A percentile compares a stretch with the other conserved stretches of the same genome.
Conservation (phyloP, 2,797 vertebrate species). For the Tamandua tetradactyla region DNA sequence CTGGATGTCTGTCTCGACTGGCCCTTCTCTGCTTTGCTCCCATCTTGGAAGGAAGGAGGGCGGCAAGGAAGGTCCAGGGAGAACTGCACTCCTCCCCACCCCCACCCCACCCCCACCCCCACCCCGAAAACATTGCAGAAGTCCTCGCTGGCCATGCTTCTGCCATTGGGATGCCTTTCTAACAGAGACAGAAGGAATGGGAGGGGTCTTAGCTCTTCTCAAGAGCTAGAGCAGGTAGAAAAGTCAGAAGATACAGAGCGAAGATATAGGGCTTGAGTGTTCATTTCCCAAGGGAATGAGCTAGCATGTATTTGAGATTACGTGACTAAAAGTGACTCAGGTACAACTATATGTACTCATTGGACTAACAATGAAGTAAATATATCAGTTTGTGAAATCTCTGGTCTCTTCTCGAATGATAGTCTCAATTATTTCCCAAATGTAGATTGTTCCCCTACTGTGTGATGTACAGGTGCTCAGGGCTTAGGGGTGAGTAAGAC, state of each 20-base stretch:
- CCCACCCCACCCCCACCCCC: too few relatives aligned
- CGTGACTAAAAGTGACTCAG: neutral
- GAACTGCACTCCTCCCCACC: neutral
- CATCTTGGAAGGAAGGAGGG: neutral
- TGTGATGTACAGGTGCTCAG: neutral
- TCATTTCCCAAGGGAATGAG: neutral
- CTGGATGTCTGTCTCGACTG: neutral
- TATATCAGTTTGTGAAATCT: neutral
- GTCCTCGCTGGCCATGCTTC: neutral
- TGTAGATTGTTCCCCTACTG: neutral
- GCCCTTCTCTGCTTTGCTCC: neutral
- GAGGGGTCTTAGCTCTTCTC: neutral
- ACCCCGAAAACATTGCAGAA: neutral
- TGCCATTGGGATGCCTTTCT: neutral
- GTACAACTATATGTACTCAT: rapidly evolving
- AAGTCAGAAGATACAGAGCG: neutral
- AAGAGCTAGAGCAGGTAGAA: neutral
- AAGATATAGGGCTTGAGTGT: neutral
- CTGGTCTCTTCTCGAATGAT: neutral
- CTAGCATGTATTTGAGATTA: neutral
- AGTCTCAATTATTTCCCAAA: neutral
- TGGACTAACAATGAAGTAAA: neutral
- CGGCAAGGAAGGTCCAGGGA: neutral
- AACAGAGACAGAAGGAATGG: neutral
- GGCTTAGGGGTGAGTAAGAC: neutral